Percentiles rank a stretch among this genome's conserved stretches.
These are phyloP conservation scores for Smithornis capensis DNA, from an alignment of 2,113 vertebrate genomes.

Conservation along the genomic window DNA sequence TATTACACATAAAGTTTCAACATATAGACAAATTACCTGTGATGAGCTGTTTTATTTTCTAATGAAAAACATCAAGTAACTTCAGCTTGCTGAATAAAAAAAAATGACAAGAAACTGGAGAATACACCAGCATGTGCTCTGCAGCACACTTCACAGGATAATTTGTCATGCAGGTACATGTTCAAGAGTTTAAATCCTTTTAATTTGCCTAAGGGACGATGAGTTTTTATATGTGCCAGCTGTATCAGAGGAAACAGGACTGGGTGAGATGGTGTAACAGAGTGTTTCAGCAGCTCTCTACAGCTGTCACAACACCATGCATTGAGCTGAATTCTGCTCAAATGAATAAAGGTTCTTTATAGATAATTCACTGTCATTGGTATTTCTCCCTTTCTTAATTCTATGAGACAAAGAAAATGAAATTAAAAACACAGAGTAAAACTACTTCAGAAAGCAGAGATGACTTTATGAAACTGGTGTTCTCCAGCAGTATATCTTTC, in stretches of 20 bases:
- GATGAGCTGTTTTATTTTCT: background rate
- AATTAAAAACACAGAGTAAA: background rate
- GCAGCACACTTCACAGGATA: background rate
- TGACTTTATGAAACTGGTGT: background rate
- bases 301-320: background rate
- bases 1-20: background rate
- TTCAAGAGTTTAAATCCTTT: background rate
- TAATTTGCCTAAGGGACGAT: background rate
- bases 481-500: background rate
- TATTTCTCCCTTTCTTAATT: background rate
- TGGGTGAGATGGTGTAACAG: background rate
- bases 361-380: background rate
- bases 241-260: background rate
- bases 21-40: background rate
- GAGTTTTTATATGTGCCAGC: background rate
- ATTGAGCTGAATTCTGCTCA: background rate
- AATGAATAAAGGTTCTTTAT: background rate
- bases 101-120: background rate
- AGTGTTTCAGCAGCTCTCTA: background rate
- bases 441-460: background rate
- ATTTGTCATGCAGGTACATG: background rate
- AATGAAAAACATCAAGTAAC: background rate
- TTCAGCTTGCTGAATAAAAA: background rate
- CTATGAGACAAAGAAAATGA: background rate
- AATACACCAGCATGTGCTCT: background rate